Conservation (phyloP, 2,113 vertebrate species). For the Fregata magnificens region DNA sequence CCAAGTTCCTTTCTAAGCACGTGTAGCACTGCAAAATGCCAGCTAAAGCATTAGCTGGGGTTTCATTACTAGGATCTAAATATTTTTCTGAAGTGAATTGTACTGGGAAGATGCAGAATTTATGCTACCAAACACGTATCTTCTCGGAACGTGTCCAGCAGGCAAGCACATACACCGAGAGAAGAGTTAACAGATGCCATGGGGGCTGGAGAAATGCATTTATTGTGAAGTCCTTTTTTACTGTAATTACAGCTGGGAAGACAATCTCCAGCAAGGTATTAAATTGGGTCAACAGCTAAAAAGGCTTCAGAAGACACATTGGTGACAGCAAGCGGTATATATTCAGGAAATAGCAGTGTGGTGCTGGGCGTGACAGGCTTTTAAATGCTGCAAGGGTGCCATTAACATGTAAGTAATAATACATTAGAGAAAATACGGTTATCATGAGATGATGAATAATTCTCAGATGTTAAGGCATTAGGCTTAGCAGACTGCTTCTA, state of each 20-base stretch:
- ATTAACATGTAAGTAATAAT: slow-evolving; percentile 66
- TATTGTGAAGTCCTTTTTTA: slow-evolving; percentile 30
- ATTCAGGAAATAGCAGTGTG: slow-evolving; percentile 1
- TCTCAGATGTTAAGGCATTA: slow-evolving; percentile 28
- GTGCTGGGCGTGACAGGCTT: not conserved
- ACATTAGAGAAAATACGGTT: slow-evolving; percentile 38
- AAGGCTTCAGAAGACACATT: slow-evolving; percentile 37
- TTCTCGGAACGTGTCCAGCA: not conserved
- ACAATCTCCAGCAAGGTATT: slow-evolving; percentile 67
- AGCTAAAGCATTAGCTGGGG: not conserved
- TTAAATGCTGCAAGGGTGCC: slow-evolving; percentile 11
- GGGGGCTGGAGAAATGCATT: not conserved
- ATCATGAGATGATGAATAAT: slow-evolving; percentile 35
- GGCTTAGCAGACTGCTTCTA: slow-evolving; percentile 25
- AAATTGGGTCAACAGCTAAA: slow-evolving; percentile 74
- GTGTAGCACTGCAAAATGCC: not conserved
- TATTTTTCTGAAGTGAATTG: slow-evolving; percentile 6
- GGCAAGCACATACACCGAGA: not conserved
- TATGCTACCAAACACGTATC: not conserved
- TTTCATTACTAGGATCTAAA: not conserved
- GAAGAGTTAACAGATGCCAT: slow-evolving; percentile 39
- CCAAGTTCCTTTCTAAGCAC: not conserved
- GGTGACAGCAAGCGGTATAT: slow-evolving; percentile 23
- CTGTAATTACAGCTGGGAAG: slow-evolving; percentile 65
- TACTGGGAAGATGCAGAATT: not conserved